Evolutionary conservation across 2,113 vertebrate genomes (phyloP).

Genomic region (Stigmatopora nigra): DNA sequence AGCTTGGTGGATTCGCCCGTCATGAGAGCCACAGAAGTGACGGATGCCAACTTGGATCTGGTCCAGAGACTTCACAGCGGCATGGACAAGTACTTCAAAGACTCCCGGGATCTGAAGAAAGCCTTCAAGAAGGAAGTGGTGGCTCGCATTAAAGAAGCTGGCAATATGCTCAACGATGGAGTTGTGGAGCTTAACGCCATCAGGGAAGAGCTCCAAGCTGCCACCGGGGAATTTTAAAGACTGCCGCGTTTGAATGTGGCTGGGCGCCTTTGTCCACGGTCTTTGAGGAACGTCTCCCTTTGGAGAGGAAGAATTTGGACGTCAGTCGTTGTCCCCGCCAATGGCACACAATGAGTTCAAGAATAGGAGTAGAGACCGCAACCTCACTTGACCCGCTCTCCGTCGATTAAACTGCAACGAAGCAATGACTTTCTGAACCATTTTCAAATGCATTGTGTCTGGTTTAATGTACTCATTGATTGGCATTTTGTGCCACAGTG

Average conservation of each 20-base stretch:
- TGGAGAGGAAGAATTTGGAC: not conserved
- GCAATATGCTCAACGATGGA: slow-evolving; percentile 48
- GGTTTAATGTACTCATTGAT: not conserved
- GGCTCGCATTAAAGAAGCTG: slow-evolving; percentile 46
- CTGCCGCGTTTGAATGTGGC: not conserved
- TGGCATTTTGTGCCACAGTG: no score
- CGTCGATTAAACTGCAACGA: not conserved
- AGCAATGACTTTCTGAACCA: not conserved
- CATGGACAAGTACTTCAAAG: slow-evolving; percentile 70
- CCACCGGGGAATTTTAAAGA: slow-evolving; percentile 31
- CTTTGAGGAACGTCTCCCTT: not conserved
- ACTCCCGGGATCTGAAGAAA: slow-evolving; percentile 61
- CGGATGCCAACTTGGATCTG: not conserved
- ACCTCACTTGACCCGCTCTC: not conserved
- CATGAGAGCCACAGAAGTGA: slow-evolving; percentile 25
- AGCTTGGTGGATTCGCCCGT: slow-evolving; percentile 42
- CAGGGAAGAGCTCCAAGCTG: slow-evolving; percentile 61
- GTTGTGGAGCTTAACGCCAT: slow-evolving; percentile 60
- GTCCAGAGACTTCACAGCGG: slow-evolving; percentile 54
- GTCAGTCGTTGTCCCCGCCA: no score
- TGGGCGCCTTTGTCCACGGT: not conserved
- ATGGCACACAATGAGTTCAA: not conserved
- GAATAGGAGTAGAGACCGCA: not conserved
- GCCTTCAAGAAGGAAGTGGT: slow-evolving; percentile 59
- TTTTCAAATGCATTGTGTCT: not conserved